These are phyloP conservation scores for Pardosa pseudoannulata DNA, from an alignment of 2,888 invertebrate species.

Conservation along the genomic window DNA sequence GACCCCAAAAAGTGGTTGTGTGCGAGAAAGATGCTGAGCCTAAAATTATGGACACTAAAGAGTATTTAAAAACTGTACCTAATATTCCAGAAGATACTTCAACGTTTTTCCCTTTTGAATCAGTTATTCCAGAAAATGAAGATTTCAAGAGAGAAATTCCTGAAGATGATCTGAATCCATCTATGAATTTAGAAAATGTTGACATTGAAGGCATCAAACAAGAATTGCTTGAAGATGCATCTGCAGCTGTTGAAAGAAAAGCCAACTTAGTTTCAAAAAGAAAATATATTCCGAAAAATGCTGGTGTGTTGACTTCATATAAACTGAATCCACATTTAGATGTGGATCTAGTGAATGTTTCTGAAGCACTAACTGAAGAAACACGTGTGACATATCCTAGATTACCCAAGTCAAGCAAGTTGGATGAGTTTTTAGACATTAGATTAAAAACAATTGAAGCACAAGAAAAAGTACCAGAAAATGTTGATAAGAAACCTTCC, in stretches of 20 bases:
- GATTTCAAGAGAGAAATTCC: slow-evolving; percentile 19
- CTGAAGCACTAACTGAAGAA: slow-evolving; percentile 77
- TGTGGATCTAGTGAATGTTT: slow-evolving; percentile 75
- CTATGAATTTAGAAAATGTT: slow-evolving; percentile 23
- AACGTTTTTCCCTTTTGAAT: slow-evolving; percentile 3
- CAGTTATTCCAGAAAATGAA: slow-evolving; percentile 32
- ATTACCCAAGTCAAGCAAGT: slow-evolving; percentile 87
- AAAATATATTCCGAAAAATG: slow-evolving; percentile 57
- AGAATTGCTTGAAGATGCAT: slow-evolving; percentile 12
- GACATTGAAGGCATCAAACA: slow-evolving; percentile 36
- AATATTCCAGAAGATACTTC: slow-evolving; percentile 8
- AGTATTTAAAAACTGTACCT: slow-evolving; percentile 39
- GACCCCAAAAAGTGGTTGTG: slow-evolving; percentile 84
- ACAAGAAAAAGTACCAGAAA: slow-evolving; percentile 75
- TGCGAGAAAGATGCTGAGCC: slow-evolving; percentile 68
- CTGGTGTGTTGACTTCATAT: slow-evolving; percentile 50
- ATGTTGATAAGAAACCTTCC: slow-evolving; percentile 73
- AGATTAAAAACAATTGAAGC: slow-evolving; percentile 85
- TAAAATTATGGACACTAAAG: slow-evolving; percentile 60
- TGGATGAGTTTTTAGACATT: slow-evolving; percentile 89
- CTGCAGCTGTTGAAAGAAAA: slow-evolving; percentile 5
- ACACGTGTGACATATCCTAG: slow-evolving; percentile 91
- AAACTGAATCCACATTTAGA: slow-evolving; percentile 49
- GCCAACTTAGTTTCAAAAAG: slow-evolving; percentile 7
- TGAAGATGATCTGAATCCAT: slow-evolving; percentile 37